Evolutionary conservation across 2,113 vertebrate genomes (phyloP), one percentile per base, ranked within the genome.

Genomic region (Andinoacara biseriatus): DNA sequence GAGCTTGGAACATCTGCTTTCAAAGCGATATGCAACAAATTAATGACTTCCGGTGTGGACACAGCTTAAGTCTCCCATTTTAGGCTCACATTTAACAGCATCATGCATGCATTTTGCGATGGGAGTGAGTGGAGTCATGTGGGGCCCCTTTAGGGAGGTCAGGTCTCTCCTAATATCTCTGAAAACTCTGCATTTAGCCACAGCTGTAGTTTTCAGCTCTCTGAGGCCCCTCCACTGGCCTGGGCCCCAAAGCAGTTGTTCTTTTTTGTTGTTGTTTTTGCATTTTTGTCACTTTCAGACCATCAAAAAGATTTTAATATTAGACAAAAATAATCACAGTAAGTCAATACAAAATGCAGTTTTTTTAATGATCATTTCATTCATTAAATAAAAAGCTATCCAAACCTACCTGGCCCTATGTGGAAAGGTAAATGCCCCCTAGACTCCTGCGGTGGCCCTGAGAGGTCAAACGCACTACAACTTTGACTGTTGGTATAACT

Each of bases 181-280:
- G 2, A 38, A 38, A 38, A 8, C 35, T 9, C 35, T 38, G 35
- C 35, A 38, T 38, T 38, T 38, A 38, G 35, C 35, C 35, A 38
- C 35, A 9, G 9, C 9, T 38, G 35, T 38, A 38, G 35, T 38
- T 38, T 5, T 33, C 6, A 33, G 40, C 11, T 43, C 40, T 65
- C 62, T 24, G 38, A 65, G 7, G 6, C 33, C 3, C 0, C 38
- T 5, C 22, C 63, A 29, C 38, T 67, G 40, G 14, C 1, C n/a
- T 1, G 1, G 33, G 6, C 5, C 33, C 33, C 33, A 5, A 6
- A 6, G 33, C 31, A 31, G 31, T 40, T 40, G 11, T 38, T 0
- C 8, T 35, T 24, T 9, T 0, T 0, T 22, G 3, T 31, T 31
- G 29, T 31, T 31, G 29, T 63, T 63, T 22, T 10, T 0, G 24